Conservation (phyloP, 2,797 vertebrate genomes). For the Peromyscus eremicus region DNA sequence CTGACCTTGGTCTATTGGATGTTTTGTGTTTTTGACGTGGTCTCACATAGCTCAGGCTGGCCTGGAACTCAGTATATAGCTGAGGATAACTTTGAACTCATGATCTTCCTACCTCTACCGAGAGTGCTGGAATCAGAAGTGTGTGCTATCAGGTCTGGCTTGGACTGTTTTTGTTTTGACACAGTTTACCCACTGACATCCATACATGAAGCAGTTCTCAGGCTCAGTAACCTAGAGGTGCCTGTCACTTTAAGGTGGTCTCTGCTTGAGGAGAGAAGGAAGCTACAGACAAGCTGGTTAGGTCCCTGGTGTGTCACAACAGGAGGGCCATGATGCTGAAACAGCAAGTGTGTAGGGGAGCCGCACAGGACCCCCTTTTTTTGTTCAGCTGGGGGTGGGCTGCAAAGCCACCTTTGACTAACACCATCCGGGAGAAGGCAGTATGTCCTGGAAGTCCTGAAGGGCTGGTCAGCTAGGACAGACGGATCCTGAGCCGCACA, state of each 20-base stretch:
- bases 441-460: background rate
- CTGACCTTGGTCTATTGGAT: background rate
- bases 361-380: fast-evolving
- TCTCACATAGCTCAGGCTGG: background rate
- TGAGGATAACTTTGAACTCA: background rate
- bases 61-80: background rate
- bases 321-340: background rate
- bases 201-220: background rate
- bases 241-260: background rate
- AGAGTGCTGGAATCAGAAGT: background rate
- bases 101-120: background rate
- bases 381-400: background rate
- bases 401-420: background rate
- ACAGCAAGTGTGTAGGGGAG: background rate
- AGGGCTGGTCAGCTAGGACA: background rate
- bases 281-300: background rate
- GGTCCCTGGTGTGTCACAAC: background rate
- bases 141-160: background rate
- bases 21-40: background rate
- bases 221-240: background rate
- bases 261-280: background rate
- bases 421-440: background rate
- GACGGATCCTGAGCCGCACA: slow-evolving; percentile 64
- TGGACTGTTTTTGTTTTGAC: background rate
- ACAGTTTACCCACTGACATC: background rate